These are phyloP conservation scores for Pristionchus maxplancki DNA, from an alignment of 2,888 invertebrate genomes.

Conservation along the genomic window DNA sequence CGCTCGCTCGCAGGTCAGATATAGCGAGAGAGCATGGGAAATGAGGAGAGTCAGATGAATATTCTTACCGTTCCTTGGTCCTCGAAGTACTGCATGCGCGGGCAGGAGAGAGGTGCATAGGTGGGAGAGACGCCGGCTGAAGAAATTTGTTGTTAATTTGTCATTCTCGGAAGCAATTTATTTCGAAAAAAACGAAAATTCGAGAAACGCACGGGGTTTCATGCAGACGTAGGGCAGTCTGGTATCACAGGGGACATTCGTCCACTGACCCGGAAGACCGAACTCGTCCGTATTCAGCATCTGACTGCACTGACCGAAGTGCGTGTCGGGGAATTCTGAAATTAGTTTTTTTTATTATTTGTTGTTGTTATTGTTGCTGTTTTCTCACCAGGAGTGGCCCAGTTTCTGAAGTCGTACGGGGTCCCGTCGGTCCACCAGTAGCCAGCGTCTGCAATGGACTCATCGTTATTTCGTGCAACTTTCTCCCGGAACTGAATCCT, in stretches of 20 bases:
- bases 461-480: background rate
- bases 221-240: conserved; percentile 16
- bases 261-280: conserved; percentile 6
- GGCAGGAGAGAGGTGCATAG: conserved; percentile 25
- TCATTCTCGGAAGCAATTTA: too few relatives aligned
- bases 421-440: conserved; percentile 21
- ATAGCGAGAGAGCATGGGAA: background rate
- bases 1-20: too few relatives aligned
- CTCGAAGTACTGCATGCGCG: conserved; percentile 38
- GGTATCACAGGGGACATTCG: conserved; percentile 25
- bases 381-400: conserved; percentile 17
- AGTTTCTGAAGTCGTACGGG: conserved; percentile 4
- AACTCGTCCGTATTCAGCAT: conserved; percentile 22
- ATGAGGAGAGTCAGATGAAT: background rate
- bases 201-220: background rate
- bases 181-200: background rate
- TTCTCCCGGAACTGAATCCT: too few relatives aligned
- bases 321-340: conserved; percentile 41
- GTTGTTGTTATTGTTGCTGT: too few relatives aligned
- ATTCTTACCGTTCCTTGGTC: conserved; percentile 11
- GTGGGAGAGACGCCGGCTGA: conserved; percentile 11
- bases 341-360: too few relatives aligned
- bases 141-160: too few relatives aligned
- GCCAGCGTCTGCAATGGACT: background rate
- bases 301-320: conserved; percentile 27